Evolutionary conservation across 2,888 invertebrate species (phyloP), one percentile per base, ranked within the genome.

Genomic region (Cremastinae sp.): DNA sequence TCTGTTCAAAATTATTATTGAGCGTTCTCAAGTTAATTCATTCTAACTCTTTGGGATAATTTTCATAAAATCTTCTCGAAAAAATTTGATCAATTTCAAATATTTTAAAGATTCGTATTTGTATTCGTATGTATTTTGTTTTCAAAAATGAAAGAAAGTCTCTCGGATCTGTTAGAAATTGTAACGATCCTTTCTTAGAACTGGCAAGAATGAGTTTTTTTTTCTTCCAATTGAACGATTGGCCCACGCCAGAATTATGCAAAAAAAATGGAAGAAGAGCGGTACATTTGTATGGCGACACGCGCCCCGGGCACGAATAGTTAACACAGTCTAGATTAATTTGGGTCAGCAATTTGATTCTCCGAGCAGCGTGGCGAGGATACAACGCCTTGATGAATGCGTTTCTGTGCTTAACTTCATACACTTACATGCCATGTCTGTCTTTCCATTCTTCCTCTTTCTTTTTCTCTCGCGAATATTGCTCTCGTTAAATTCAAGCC

Each of bases 271-370:
- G 62, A 37, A 51, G 12, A 20, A 14, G 8, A 8, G 37, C 39
- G 20, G 49, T n/a, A 55, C 18, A 61, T 49, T 56, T 62, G 16
- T 65, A 74, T 78, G 79, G 74, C 78, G 80, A 79, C 80, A 79
- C 71, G 76, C 76, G 69, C 56, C 78, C 66, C 78, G 73, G 74
- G 77, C 78, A 78, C 76, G 78, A 79, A 79, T 80, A 80, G 79
- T 80, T 80, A 80, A 70, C 80, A 69, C 74, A 80, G 77, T 79
- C 80, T 80, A 79, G 73, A 79, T 80, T 80, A 79, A 80, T 80
- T 80, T 79, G 76, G 80, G 80, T 80, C 80, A 80, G 80, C 79
- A 80, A 80, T 80, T 80, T 79, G 74, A 80, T 80, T 80, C 61
- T 74, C 72, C 59, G 76, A 75, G 76, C 47, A 64, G 73, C 76